Conservation (phyloP, 2,113 vertebrate genomes). For the Grallaria varia region DNA sequence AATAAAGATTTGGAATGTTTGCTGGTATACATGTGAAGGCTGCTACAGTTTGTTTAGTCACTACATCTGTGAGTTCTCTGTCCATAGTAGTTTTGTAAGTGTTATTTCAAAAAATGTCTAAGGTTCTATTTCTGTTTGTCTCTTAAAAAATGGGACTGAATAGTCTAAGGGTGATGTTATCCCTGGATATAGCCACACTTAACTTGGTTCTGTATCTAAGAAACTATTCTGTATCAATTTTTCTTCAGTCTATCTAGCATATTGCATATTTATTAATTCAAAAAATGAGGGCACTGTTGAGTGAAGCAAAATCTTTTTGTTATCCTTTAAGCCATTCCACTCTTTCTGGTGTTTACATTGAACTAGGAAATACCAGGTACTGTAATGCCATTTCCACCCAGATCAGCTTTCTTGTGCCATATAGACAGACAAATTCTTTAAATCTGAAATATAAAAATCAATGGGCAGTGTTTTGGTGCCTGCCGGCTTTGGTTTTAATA, state of each 20-base stretch:
- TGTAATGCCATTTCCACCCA: not conserved
- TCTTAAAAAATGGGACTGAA: not conserved
- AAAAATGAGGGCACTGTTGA: not conserved
- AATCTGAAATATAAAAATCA: not conserved
- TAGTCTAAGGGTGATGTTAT: not conserved
- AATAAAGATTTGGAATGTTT: not conserved
- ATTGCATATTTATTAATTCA: not conserved
- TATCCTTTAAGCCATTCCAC: not conserved
- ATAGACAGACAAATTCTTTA: not conserved
- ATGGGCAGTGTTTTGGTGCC: not conserved
- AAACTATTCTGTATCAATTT: not conserved
- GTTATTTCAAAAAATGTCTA: not conserved
- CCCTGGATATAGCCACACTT: not conserved
- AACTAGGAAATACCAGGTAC: not conserved
- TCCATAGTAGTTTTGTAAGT: not conserved
- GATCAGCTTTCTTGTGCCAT: not conserved
- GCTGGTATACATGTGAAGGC: not conserved
- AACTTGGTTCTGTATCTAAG: not conserved
- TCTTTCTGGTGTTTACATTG: not conserved
- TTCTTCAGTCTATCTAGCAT: not conserved
- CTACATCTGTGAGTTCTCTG: not conserved
- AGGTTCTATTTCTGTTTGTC: not conserved
- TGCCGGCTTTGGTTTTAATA: not conserved
- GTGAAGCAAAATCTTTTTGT: not conserved
- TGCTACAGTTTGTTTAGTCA: not conserved